Evolutionary conservation across 2,888 invertebrate genomes (phyloP).

Genomic region (Drosophila pegasa): DNA sequence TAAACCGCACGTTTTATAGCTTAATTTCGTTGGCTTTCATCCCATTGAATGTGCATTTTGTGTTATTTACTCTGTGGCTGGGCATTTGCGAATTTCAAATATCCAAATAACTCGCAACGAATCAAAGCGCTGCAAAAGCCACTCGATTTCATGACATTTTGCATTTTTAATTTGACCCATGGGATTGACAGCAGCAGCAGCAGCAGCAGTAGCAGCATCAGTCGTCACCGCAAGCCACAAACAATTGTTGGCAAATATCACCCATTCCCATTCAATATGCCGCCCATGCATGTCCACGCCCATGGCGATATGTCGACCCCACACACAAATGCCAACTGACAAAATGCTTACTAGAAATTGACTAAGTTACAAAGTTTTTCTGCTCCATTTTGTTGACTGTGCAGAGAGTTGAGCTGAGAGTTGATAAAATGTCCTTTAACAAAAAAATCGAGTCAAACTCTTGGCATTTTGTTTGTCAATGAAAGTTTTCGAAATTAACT

Average conservation of each 20-base stretch:
- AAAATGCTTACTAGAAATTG: constrained; percentile 44
- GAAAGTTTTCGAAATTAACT: constrained; percentile 32
- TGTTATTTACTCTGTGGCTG: constrained; percentile 58
- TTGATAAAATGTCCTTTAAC: constrained; percentile 28
- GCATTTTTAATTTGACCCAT: constrained; percentile 54
- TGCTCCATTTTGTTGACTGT: constrained; percentile 24
- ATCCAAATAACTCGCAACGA: constrained; percentile 28
- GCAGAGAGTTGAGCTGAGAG: constrained; percentile 8
- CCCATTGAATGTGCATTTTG: constrained; percentile 19
- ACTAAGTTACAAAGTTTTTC: constrained; percentile 48
- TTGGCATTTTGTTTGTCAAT: constrained; percentile 35
- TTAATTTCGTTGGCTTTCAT: constrained; percentile 7
- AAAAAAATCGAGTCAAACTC: constrained; percentile 7
- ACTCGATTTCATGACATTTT: constrained; percentile 50
- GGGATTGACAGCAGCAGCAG: constrained; percentile 44
- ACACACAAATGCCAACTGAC: constrained; percentile 30
- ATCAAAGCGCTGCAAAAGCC: constrained; percentile 32
- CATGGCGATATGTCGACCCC: constrained; percentile 2
- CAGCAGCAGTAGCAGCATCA: constrained; percentile 7
- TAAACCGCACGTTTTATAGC: constrained; percentile 1
- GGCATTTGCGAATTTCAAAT: constrained; percentile 27
- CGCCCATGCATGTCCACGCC: background rate
- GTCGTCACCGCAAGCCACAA: constrained; percentile 55
- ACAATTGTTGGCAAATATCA: constrained; percentile 55
- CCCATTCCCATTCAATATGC: background rate